Evolutionary conservation across 2,113 vertebrate genomes (phyloP).

Genomic region (Bostrychus sinensis): DNA sequence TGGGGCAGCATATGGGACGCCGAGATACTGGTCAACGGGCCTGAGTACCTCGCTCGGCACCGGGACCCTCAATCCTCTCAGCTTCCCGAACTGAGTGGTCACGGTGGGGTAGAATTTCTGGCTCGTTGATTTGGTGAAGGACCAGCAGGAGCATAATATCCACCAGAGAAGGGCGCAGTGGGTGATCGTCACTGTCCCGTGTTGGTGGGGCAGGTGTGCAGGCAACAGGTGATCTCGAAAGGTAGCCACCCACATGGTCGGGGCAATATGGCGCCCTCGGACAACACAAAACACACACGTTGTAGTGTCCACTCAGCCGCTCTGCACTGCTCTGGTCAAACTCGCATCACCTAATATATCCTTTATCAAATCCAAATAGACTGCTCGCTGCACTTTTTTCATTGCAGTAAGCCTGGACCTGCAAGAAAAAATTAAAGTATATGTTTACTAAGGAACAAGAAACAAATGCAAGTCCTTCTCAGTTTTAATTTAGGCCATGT

Average conservation of each 20-base stretch:
- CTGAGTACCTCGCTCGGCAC: slow-evolving; percentile 95
- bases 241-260: slow-evolving; percentile 78
- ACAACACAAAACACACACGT: slow-evolving; percentile 60
- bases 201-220: slow-evolving; percentile 71
- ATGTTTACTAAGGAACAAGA: background rate
- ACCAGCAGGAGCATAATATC: slow-evolving; percentile 78
- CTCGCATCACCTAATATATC: slow-evolving; percentile 65
- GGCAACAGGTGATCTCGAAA: slow-evolving; percentile 75
- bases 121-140: slow-evolving; percentile 86
- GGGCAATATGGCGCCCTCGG: slow-evolving; percentile 54
- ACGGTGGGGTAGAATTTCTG: slow-evolving; percentile 91
- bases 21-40: slow-evolving; percentile 91
- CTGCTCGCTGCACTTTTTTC: slow-evolving; percentile 49
- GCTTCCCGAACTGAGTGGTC: slow-evolving; percentile 94
- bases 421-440: slow-evolving; percentile 24
- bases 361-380: slow-evolving; percentile 56
- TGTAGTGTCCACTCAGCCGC: slow-evolving; percentile 62
- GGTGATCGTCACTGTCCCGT: slow-evolving; percentile 71
- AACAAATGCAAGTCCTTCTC: background rate
- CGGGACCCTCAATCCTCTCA: slow-evolving; percentile 92
- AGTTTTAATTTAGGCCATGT: background rate
- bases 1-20: slow-evolving; percentile 92
- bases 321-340: slow-evolving; percentile 53
- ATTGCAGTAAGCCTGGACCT: slow-evolving; percentile 63
- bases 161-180: slow-evolving; percentile 77